Percentiles rank a stretch among this genome's conserved stretches.
phyloP scores from a whole-genome alignment of 2,888 invertebrate species.

The Pheosia tremula region DNA sequence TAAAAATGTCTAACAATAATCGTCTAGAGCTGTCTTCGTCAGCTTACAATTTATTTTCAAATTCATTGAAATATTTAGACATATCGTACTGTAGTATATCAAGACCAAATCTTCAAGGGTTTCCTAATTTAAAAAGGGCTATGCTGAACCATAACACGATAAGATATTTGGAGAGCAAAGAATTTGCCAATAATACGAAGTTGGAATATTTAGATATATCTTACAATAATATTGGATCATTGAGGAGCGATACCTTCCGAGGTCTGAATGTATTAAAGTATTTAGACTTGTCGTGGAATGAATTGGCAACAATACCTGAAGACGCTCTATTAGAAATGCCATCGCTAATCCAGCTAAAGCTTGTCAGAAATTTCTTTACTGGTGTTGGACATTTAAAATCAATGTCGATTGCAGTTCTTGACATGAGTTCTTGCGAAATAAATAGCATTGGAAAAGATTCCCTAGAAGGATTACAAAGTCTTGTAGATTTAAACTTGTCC shows the following conservation, averaged over 20 bases:
- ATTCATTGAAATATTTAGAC: constrained; percentile 83
- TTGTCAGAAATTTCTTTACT: constrained; percentile 87
- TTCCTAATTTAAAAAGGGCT: constrained; percentile 85
- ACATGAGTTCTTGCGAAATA: constrained; percentile 88
- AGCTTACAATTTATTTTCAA: constrained; percentile 71
- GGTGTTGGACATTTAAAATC: constrained; percentile 84
- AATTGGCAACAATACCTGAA: constrained; percentile 84
- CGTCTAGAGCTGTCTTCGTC: constrained; percentile 76
- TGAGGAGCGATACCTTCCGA: constrained; percentile 86
- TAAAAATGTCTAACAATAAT: constrained; percentile 86
- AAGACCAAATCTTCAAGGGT: constrained; percentile 83
- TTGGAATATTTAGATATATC: constrained; percentile 87
- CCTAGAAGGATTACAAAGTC: constrained; percentile 83
- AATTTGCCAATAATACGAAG: constrained; percentile 85
- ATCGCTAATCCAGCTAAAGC: constrained; percentile 84
- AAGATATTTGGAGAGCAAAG: constrained; percentile 80
- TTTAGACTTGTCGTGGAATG: constrained; percentile 89
- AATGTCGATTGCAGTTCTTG: constrained; percentile 82
- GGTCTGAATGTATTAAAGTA: constrained; percentile 83
- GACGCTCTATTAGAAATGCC: constrained; percentile 85
- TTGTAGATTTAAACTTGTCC: constrained; percentile 86
- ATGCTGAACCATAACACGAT: constrained; percentile 87
- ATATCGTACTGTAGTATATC: constrained; percentile 86
- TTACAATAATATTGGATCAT: constrained; percentile 85
- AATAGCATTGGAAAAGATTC: constrained; percentile 82